phyloP scores from a whole-genome alignment of 1,140 invertebrate genomes.

The Triops cancriformis region DNA sequence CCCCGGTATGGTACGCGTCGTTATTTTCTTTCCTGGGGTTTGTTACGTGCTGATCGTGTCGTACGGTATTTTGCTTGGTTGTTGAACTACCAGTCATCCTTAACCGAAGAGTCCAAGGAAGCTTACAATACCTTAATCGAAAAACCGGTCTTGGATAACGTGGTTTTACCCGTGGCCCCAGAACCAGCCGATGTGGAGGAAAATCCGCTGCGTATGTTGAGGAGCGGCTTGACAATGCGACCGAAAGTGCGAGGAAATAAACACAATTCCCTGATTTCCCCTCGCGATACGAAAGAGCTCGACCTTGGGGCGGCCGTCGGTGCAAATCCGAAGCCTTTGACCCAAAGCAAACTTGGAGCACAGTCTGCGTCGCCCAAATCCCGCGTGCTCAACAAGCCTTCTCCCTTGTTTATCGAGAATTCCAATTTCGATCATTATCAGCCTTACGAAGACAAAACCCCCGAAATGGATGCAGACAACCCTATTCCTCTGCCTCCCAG shows the following conservation, averaged over 20 bases:
- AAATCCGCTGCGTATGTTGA: conserved; percentile 64
- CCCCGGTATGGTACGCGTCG: not conserved
- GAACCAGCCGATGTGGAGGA: conserved; percentile 39
- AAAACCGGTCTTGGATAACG: conserved; percentile 41
- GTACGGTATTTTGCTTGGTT: not conserved
- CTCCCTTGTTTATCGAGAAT: conserved; percentile 30
- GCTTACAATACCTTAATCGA: conserved; percentile 87
- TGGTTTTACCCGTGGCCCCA: conserved; percentile 18
- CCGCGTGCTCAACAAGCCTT: conserved; percentile 31
- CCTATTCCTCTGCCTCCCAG: conserved; percentile 73
- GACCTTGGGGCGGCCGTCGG: conserved; percentile 32
- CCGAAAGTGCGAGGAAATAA: conserved; percentile 52
- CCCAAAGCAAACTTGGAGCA: conserved; percentile 30
- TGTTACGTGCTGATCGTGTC: not conserved
- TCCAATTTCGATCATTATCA: conserved; percentile 26
- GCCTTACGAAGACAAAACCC: not conserved
- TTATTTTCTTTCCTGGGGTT: not conserved
- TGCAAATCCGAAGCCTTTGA: conserved; percentile 29
- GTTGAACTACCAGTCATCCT: conserved; percentile 37
- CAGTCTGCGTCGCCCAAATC: conserved; percentile 28
- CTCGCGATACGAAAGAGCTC: conserved; percentile 28
- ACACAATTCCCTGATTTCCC: conserved; percentile 35
- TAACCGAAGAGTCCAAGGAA: conserved; percentile 60
- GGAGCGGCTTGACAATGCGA: conserved; percentile 50
- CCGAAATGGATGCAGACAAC: conserved; percentile 43